These are phyloP conservation scores for Cliona cf. orientalis DNA, from an alignment of 37 sponge, comb jelly and placozoan genomes.

Conservation along the genomic window DNA sequence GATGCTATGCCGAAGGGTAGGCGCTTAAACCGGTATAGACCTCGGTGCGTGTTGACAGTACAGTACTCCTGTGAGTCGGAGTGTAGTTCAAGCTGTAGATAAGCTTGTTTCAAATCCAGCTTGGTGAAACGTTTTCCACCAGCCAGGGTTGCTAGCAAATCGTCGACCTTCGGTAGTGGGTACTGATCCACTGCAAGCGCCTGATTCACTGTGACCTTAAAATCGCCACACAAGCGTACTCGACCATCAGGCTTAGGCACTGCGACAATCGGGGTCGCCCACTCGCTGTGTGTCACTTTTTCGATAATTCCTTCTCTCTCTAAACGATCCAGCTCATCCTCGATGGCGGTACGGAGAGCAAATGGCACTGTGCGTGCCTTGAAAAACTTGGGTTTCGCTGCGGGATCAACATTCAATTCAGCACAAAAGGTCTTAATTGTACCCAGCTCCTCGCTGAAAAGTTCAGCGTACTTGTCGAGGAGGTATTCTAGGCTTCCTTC, in stretches of 20 bases:
- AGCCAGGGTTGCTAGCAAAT: conserved; percentile 8
- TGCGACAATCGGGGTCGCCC: conserved; percentile 61
- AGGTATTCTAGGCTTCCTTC: neutral
- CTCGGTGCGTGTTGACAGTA: conserved; percentile 65
- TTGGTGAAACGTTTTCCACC: conserved; percentile 49
- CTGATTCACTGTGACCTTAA: conserved; percentile 32
- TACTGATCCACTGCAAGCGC: conserved; percentile 22
- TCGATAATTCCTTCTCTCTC: conserved; percentile 30
- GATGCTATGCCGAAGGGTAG: conserved; percentile 44
- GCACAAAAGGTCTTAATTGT: neutral
- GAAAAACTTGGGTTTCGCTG: conserved; percentile 19
- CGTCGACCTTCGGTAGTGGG: neutral
- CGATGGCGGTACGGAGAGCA: conserved; percentile 14
- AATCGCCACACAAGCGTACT: conserved; percentile 1
- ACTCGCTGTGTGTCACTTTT: conserved; percentile 34
- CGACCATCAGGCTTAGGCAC: conserved; percentile 49
- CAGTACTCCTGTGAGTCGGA: neutral
- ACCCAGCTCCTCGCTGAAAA: neutral
- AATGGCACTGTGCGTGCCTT: conserved; percentile 22
- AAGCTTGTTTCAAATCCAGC: conserved; percentile 33
- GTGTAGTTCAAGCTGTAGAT: conserved; percentile 4
- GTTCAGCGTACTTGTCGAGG: neutral
- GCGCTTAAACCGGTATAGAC: conserved; percentile 27
- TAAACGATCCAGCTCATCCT: conserved; percentile 24
- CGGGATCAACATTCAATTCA: conserved; percentile 12